Evolutionary conservation across 2,888 invertebrate genomes (phyloP), one percentile per base, ranked within the genome.

Genomic region (Meganola albula): DNA sequence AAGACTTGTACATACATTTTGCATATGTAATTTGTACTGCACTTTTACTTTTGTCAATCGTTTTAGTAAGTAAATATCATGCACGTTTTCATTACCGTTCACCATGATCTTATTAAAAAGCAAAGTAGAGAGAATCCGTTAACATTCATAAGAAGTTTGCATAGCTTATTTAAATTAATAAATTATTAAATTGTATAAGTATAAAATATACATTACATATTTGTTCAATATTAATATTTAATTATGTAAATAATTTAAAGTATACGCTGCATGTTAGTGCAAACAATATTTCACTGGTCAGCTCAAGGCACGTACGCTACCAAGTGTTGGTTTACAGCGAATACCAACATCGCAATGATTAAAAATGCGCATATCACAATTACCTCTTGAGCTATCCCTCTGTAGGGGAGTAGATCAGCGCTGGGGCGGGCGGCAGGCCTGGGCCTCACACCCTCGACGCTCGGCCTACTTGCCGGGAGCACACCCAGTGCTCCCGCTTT

Each of bases 281-380:
- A 64, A 63, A 64, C 60, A 62, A n/a, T 47, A 58, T 55, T 65
- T 55, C 63, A 67, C 61, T 63, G 54, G 52, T 51, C 50, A 51
- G 41, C 40, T 58, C 56, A 73, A 51, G 56, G 55, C 51, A 63
- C 44, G 44, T 44, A 61, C 50, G 58, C 58, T 53, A 60, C 53
- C 52, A 61, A 44, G 50, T 59, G 62, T 34, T 69, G 59, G 61
- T 63, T 73, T 44, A 74, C 40, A 49, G 58, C 40, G 52, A 71
- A 57, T 53, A 70, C 77, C 48, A 79, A 52, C 44, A 79, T 71
- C 48, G 78, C 74, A 67, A 79, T 61, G 58, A 77, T 61, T 59
- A 79, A 60, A 66, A 79, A 70, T 63, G 67, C 70, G 66, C 78
- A 74, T 67, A 80, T 73, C 65, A 74, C 57, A 73, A 74, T 83